Conservation (phyloP, 2,797 vertebrate genomes). For the Bovichtus diacanthus region DNA sequence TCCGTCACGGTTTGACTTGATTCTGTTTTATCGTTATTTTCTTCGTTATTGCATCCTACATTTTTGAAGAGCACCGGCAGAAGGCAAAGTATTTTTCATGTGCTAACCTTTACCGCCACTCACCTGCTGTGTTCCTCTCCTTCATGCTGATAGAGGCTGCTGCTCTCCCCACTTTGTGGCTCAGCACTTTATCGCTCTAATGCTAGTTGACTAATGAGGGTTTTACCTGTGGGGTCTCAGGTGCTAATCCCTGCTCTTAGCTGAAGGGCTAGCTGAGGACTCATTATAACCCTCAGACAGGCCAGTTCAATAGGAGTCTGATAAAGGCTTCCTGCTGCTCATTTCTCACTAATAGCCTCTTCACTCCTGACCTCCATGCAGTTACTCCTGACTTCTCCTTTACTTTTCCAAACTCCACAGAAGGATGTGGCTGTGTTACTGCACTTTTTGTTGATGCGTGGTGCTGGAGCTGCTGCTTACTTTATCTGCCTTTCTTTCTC, state of each 20-base stretch:
- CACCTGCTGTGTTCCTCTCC: constrained; percentile 1
- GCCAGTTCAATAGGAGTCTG: constrained; percentile 9
- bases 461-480: constrained; percentile 11
- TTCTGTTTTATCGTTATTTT: too few relatives aligned
- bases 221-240: constrained; percentile 49
- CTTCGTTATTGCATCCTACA: background rate
- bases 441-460: constrained; percentile 9
- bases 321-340: constrained; percentile 38
- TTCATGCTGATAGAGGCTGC: background rate
- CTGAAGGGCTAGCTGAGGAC: constrained; percentile 26
- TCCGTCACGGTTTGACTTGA: background rate
- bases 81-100: constrained; percentile 2
- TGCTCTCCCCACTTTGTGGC: background rate
- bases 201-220: constrained; percentile 40
- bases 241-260: constrained; percentile 53
- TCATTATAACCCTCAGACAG: constrained; percentile 28
- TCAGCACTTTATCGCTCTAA: constrained; percentile 26
- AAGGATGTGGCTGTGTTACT: background rate
- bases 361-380: background rate
- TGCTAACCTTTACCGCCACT: constrained; percentile 14
- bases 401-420: background rate
- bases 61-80: background rate
- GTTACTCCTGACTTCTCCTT: background rate
- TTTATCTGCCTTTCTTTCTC: background rate
- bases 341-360: constrained; percentile 38